Evolutionary conservation across 53 echinoderm and acorn worm genomes (phyloP), one percentile per base, ranked within the genome.

Genomic region (Zoroaster sp.): DNA sequence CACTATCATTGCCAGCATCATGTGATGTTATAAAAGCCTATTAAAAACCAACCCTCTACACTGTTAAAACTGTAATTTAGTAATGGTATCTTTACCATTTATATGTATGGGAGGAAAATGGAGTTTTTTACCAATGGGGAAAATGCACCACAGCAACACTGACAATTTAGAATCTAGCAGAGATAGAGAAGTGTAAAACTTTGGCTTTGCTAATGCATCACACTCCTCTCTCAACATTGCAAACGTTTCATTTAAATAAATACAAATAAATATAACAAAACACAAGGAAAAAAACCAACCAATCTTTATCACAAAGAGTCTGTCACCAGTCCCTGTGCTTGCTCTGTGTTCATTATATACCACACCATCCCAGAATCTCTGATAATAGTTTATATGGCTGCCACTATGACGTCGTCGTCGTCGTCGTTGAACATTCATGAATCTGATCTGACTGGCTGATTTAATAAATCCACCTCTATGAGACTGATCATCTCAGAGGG

Each of bases 361-460:
- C 43, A 69, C 46, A 69, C 70, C 47, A 85, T 47, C 63, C 40
- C 36, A 14, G 5, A 49, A 30, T 18, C 72, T 85, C 85, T 49
- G n/a, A 21, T 10, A 85, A 45, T 59, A 9, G 63, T 59, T 59
- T 25, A 59, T 71, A 85, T 85, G 85, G 85, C 85, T 85, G 71
- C 83, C 83, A 69, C 13, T 15, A 44, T 41, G 54, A 54, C 49
- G 4, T 5, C 53, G 53, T n/a, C 53, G 53, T 46, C 75, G 44
- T 31, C 40, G 43, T 52, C n/a, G 5, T 55, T 71, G 18, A 55
- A 79, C 54, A 79, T 79, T 44, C 79, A 79, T 34, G 63, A 79
- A 79, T 79, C 44, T 79, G 79, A 79, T 79, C 63, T 51, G 13
- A 63, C 55, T 68, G 69, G 83, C 32, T 46, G 83, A 83, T 67